Percentiles rank a stretch among this genome's conserved stretches.
Conservation (phyloP, 2,113 vertebrate genomes). For the Cephalopterus ornatus region DNA sequence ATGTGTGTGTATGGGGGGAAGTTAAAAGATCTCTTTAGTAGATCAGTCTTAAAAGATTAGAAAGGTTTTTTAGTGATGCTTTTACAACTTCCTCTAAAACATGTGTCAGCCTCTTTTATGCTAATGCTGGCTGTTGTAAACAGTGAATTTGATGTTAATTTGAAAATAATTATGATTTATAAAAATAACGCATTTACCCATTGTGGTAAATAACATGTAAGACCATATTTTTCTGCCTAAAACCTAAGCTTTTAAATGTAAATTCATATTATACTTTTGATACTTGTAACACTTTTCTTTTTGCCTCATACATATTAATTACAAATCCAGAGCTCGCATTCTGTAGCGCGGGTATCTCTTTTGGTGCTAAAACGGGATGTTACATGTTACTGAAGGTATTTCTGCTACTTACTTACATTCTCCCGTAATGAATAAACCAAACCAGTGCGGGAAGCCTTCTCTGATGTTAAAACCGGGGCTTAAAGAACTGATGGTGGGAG, state of each 20-base stretch:
- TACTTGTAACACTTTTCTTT: neutral
- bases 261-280: slow-evolving; percentile 19
- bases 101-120: neutral
- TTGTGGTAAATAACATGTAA: neutral
- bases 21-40: slow-evolving; percentile 27
- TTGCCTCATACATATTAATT: neutral
- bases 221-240: slow-evolving; percentile 22
- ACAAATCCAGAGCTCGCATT: neutral
- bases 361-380: slow-evolving; percentile 26
- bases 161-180: slow-evolving; percentile 4
- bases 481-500: neutral
- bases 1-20: neutral
- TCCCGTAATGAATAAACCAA: neutral
- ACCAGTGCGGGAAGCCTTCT: neutral
- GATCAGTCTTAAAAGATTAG: neutral
- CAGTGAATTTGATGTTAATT: neutral
- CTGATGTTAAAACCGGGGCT: neutral
- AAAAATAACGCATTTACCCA: neutral
- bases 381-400: neutral
- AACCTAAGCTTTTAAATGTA: slow-evolving; percentile 11
- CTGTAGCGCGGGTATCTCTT: neutral
- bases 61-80: neutral
- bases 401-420: neutral
- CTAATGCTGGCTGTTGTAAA: neutral
- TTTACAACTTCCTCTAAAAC: neutral